These are phyloP conservation scores for Lycocorax pyrrhopterus DNA, from an alignment of 2,113 vertebrate species.

Conservation along the genomic window DNA sequence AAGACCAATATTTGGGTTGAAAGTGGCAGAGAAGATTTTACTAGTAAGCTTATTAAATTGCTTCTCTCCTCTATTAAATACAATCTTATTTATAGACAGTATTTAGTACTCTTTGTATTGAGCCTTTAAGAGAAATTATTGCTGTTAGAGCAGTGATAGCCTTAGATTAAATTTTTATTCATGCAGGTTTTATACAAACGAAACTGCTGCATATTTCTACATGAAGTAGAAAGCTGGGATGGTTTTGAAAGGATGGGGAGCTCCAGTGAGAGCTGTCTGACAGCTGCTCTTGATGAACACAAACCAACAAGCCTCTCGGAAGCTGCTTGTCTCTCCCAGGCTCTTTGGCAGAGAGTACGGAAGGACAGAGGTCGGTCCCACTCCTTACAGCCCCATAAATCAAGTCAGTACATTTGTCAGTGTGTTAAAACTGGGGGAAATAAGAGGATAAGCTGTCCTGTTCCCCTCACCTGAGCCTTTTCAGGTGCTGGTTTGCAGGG, in stretches of 20 bases:
- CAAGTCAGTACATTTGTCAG: not conserved
- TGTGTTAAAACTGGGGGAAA: not conserved
- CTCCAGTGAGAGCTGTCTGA: not conserved
- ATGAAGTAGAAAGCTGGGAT: not conserved
- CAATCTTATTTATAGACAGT: conserved; percentile 13
- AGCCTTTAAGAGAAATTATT: conserved; percentile 18
- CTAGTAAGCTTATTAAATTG: conserved; percentile 14
- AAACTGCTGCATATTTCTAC: not conserved
- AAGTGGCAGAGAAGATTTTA: not conserved
- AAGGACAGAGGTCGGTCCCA: not conserved
- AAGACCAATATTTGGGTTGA: not conserved
- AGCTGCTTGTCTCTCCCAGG: not conserved
- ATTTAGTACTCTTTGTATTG: conserved; percentile 39
- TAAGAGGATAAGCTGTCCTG: not conserved
- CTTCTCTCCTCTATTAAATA: conserved; percentile 4
- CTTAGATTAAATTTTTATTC: conserved; percentile 47
- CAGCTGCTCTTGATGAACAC: not conserved
- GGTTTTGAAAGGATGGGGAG: not conserved
- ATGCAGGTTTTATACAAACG: not conserved
- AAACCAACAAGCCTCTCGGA: not conserved
- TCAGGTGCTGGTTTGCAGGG: not conserved
- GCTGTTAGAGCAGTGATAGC: not conserved
- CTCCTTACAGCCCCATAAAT: not conserved
- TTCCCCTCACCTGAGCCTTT: not conserved
- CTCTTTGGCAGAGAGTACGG: not conserved